phyloP scores from a whole-genome alignment of 2,888 invertebrate species.

The Zaprionus lineosus region DNA sequence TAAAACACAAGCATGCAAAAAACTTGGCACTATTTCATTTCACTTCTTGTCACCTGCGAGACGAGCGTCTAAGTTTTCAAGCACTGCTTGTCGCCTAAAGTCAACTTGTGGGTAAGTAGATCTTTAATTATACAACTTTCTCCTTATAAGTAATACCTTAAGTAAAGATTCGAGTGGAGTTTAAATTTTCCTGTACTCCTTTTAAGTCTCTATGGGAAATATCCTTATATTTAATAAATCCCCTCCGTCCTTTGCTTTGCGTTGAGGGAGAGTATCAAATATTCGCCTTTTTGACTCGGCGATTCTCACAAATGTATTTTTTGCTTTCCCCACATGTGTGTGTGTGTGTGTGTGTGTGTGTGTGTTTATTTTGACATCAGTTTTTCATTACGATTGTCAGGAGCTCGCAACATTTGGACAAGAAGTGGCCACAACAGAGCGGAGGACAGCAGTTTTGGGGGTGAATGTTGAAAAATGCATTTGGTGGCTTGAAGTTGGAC shows the following conservation, averaged over 20 bases:
- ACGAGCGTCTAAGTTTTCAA: too few species aligned
- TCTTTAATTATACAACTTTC: too few species aligned
- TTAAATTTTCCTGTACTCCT: too few species aligned
- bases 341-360: constrained; percentile 4
- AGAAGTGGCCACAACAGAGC: constrained; percentile 16
- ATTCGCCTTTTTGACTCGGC: neutral
- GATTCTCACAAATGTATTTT: neutral
- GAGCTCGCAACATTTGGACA: constrained; percentile 32
- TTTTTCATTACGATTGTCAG: constrained; percentile 64
- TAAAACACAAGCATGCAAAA: constrained; percentile 66
- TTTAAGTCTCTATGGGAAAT: too few species aligned
- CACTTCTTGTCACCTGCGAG: constrained; percentile 39
- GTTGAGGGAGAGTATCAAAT: too few species aligned
- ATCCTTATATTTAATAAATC: too few species aligned
- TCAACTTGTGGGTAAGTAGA: too few species aligned
- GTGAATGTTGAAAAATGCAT: constrained; percentile 37
- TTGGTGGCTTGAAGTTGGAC: constrained; percentile 33
- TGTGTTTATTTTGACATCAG: constrained; percentile 47
- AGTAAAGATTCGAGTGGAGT: too few species aligned
- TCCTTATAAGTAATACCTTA: too few species aligned
- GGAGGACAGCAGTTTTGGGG: neutral
- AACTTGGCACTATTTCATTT: constrained; percentile 69
- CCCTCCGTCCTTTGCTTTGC: too few species aligned
- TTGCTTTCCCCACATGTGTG: constrained; percentile 4
- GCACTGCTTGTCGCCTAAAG: too few species aligned